Evolutionary conservation across 2,888 invertebrate species (phyloP).

Genomic region (Chymomyza amoena): DNA sequence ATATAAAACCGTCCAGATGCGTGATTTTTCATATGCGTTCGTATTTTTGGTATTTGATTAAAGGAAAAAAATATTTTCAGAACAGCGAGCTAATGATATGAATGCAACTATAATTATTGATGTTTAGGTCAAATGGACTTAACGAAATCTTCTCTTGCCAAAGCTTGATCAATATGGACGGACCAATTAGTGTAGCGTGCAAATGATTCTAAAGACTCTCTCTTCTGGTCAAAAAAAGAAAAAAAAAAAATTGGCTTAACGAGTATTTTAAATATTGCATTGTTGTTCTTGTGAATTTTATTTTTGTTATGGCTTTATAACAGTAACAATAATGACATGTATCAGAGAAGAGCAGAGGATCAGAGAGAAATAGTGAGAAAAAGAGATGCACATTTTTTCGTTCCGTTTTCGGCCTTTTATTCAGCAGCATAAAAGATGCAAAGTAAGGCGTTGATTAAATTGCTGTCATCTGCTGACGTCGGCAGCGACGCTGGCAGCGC

Average conservation of each 20-base stretch:
- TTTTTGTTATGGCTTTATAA: background rate
- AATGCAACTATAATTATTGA: no score
- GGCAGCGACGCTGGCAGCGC: background rate
- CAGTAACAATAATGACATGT: background rate
- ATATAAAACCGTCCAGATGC: no score
- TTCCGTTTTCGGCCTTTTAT: background rate
- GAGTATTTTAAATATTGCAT: background rate
- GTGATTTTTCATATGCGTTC: no score
- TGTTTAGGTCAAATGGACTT: no score
- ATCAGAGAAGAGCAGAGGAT: background rate
- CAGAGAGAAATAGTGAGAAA: background rate
- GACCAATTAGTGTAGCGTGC: no score
- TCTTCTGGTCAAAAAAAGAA: background rate
- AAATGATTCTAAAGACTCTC: background rate
- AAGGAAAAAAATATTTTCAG: no score
- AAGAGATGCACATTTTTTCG: background rate
- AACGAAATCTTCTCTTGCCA: no score
- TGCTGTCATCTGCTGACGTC: constrained; percentile 22
- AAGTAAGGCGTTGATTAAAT: constrained; percentile 40
- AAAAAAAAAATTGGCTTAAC: background rate
- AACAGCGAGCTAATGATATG: no score
- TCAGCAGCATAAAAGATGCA: background rate
- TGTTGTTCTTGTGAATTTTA: background rate
- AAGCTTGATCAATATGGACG: no score
- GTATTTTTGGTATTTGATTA: no score